These are phyloP conservation scores for Cotesia glomerata DNA, from an alignment of 1,140 invertebrate species.

Conservation along the genomic window DNA sequence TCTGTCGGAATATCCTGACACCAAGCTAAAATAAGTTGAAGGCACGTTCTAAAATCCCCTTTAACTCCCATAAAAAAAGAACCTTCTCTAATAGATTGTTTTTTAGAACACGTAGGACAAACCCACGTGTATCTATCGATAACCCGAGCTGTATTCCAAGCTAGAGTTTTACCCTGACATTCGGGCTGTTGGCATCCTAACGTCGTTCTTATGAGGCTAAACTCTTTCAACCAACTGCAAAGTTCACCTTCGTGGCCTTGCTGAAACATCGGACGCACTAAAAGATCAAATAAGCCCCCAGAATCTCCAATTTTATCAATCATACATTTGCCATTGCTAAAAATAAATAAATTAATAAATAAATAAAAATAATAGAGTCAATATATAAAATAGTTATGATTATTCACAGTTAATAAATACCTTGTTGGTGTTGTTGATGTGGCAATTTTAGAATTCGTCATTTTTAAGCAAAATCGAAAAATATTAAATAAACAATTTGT, in stretches of 20 bases:
- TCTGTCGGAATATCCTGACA: slow-evolving; percentile 57
- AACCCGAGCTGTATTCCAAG: slow-evolving; percentile 59
- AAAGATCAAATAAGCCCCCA: slow-evolving; percentile 59
- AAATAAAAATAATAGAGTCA: too few relatives aligned
- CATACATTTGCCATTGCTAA: slow-evolving; percentile 31
- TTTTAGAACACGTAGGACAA: slow-evolving; percentile 54
- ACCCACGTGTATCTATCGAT: slow-evolving; percentile 64
- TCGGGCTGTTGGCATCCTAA: slow-evolving; percentile 50
- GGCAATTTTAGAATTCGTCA: too few relatives aligned
- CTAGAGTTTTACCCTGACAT: slow-evolving; percentile 55
- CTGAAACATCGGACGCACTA: slow-evolving; percentile 60
- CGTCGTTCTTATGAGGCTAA: slow-evolving; percentile 55
- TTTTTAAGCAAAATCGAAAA: too few relatives aligned
- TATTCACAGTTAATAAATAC: neutral
- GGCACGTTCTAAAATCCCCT: slow-evolving; percentile 59
- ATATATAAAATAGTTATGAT: neutral
- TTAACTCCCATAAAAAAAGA: slow-evolving; percentile 62
- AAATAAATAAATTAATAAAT: slow-evolving; percentile 13
- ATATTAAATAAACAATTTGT: too few relatives aligned
- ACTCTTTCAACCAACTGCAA: slow-evolving; percentile 60
- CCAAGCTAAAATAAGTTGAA: slow-evolving; percentile 62
- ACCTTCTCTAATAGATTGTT: slow-evolving; percentile 59
- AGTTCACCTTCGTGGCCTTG: slow-evolving; percentile 63
- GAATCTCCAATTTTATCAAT: slow-evolving; percentile 51
- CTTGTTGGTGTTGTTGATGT: neutral